Conservation (phyloP, 2,113 vertebrate genomes). For the Zapornia atra region DNA sequence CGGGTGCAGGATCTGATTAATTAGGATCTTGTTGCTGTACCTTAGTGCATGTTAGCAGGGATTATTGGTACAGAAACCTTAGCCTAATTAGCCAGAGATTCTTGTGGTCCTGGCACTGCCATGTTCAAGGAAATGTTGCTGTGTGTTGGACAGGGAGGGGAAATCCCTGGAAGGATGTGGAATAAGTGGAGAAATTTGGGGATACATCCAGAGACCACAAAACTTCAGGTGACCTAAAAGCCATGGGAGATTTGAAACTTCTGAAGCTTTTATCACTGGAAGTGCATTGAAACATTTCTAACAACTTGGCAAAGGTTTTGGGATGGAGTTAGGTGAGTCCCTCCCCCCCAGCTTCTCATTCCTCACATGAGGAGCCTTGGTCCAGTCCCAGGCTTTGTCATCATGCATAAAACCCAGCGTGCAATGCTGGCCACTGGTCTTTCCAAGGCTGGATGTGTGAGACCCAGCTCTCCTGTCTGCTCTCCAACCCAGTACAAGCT, state of each 20-base stretch:
- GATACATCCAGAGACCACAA: not conserved
- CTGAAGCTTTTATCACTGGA: not conserved
- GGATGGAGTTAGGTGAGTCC: rapidly evolving
- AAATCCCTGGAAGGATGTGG: not conserved
- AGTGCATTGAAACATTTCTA: not conserved
- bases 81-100: not conserved
- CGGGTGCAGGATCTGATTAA: not conserved
- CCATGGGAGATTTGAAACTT: not conserved
- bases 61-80: not conserved
- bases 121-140: not conserved
- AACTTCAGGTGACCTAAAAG: not conserved
- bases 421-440: not conserved
- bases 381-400: not conserved
- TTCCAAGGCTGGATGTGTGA: rapidly evolving
- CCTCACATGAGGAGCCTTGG: not conserved
- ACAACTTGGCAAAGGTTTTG: not conserved
- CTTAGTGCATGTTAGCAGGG: rapidly evolving
- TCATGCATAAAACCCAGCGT: not conserved
- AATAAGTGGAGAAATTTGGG: not conserved
- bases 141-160: not conserved
- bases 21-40: not conserved
- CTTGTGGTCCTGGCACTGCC: not conserved
- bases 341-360: not conserved
- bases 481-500: rapidly evolving
- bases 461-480: not conserved